These are phyloP conservation scores for Alsophila aescularia DNA, from an alignment of 2,888 invertebrate genomes.

Conservation along the genomic window DNA sequence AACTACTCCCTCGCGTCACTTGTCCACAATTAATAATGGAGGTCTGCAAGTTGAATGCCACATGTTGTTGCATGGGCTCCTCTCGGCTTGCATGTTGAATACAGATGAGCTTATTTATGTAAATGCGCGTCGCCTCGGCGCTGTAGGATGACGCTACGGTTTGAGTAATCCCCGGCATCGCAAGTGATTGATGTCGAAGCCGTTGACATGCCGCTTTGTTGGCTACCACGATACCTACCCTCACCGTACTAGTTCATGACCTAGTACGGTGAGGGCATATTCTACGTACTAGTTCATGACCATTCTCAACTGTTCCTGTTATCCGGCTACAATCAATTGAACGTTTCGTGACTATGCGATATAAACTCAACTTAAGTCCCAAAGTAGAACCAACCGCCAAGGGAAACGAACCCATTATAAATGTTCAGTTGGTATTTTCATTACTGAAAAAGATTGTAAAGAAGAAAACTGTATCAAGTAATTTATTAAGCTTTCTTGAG, in stretches of 20 bases:
- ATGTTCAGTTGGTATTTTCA: slow-evolving; percentile 8
- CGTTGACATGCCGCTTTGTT: slow-evolving; percentile 65
- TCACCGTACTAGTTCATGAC: slow-evolving; percentile 18
- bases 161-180: slow-evolving; percentile 71
- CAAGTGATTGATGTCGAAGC: slow-evolving; percentile 76
- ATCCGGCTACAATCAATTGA: slow-evolving; percentile 1
- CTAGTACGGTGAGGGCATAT: too few relatives aligned
- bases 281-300: slow-evolving; percentile 22
- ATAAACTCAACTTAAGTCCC: neutral
- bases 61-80: slow-evolving; percentile 79
- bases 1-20: slow-evolving; percentile 67
- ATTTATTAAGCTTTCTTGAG: slow-evolving; percentile 45
- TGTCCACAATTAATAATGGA: slow-evolving; percentile 81
- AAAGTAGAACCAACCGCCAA: neutral
- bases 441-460: slow-evolving; percentile 17
- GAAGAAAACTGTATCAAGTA: slow-evolving; percentile 36
- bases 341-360: slow-evolving; percentile 7
- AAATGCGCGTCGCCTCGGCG: slow-evolving; percentile 69
- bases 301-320: neutral
- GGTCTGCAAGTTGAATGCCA: slow-evolving; percentile 79
- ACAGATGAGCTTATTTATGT: slow-evolving; percentile 82
- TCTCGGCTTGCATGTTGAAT: slow-evolving; percentile 74
- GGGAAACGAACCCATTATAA: slow-evolving; percentile 9
- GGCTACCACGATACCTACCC: slow-evolving; percentile 46
- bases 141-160: slow-evolving; percentile 66